A percentile compares a stretch with the other conserved stretches of the same genome.
These are phyloP conservation scores for Apostichopus parvimensis DNA, from an alignment of 35 echinoderm and acorn worm species.

Conservation along the genomic window DNA sequence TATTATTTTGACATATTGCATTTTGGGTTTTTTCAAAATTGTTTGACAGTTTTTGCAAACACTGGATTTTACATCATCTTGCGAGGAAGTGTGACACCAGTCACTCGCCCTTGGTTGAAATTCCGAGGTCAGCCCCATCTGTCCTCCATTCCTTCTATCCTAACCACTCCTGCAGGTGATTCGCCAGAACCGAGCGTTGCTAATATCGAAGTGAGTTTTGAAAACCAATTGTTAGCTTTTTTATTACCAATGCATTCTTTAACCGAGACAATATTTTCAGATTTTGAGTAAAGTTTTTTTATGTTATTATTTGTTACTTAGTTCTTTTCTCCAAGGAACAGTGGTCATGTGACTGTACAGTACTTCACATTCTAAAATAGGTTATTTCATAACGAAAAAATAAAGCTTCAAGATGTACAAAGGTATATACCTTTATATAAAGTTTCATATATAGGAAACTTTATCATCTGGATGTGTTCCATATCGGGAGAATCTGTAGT, in stretches of 20 bases:
- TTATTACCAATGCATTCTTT: neutral
- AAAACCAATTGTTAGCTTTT: neutral
- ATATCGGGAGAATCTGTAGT: neutral
- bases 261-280: too few relatives aligned
- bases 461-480: neutral
- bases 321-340: too few relatives aligned
- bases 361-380: too few relatives aligned
- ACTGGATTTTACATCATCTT: slow-evolving; percentile 88
- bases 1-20: neutral
- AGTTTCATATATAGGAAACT: neutral
- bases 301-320: too few relatives aligned
- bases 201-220: neutral
- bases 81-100: slow-evolving; percentile 79
- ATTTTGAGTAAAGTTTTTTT: too few relatives aligned
- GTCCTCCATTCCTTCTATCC: slow-evolving; percentile 57
- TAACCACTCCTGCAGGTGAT: slow-evolving; percentile 25
- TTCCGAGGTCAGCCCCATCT: slow-evolving; percentile 36
- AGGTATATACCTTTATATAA: neutral
- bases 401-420: neutral
- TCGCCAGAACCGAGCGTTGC: neutral
- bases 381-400: too few relatives aligned
- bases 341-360: too few relatives aligned
- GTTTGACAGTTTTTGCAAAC: slow-evolving; percentile 79
- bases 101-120: slow-evolving; percentile 82
- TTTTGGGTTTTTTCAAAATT: neutral